Base-by-base conservation (phyloP, 2,888 invertebrate genomes). In the Microplitis deprimator region DNA sequence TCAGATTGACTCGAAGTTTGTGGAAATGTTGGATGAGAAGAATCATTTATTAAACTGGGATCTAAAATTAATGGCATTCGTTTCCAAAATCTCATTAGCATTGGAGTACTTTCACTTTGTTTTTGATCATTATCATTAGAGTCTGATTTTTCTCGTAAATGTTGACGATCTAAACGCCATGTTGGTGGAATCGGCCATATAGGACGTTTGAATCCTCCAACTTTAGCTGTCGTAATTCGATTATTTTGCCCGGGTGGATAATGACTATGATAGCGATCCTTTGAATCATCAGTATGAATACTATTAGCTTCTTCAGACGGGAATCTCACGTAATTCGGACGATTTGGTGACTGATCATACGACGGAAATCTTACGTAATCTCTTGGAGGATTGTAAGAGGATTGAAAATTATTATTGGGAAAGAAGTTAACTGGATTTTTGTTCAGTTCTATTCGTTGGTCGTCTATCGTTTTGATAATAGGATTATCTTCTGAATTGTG, bases 221-320 rank as follows among this genome's bases (percentile, higher is more conserved):
- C 1, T 40, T 6, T 7, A 61, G 39, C 68, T 16, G 10, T 64
- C 16, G 20, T 16, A 6, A 8, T 8, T 17, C 64, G 70, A 17
- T 61, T 41, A 64, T 62, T 70, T 17, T 59, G 70, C 16, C 59
- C 82, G 29, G 79, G 81, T 38, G 79, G 68, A 65, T 84, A 83
- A 0, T 84, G 81, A 8, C 74, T 78, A 20, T 78, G 78, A 16
- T 78, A 76, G 50, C 81, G 77, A n/a, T 87, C 84, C 72, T 88
- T 88, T 74, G 85, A 85, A 20, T 80, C 83, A 50, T 84, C 84
- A 20, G 79, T 83, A 77, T 87, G 87, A 75, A 89, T 88, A 75
- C 89, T 89, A 81, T 89, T 89, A 1, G 85, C 85, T 13, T 87
- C 86, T 29, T 86, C 86, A 6, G 85, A 85, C 0, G 87, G 87